These are phyloP conservation scores for Sycophaga agraensis DNA, from an alignment of 1,140 invertebrate genomes.

Conservation along the genomic window DNA sequence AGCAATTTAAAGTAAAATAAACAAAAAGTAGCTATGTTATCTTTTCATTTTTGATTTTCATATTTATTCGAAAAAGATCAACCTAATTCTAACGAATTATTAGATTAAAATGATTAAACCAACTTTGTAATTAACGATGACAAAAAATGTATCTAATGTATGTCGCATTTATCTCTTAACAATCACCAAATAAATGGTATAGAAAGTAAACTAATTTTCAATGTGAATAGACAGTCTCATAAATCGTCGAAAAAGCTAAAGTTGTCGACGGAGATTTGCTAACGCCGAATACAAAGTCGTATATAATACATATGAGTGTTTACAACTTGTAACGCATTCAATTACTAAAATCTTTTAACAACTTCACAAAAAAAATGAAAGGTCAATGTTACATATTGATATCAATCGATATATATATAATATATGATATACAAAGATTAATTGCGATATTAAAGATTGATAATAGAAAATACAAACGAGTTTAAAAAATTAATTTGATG, in stretches of 20 bases:
- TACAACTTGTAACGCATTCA: not conserved
- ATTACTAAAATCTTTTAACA: constrained; percentile 9
- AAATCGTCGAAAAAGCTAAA: not conserved
- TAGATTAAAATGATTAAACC: not conserved
- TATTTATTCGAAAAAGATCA: not conserved
- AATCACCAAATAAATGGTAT: not conserved
- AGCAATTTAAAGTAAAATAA: not conserved
- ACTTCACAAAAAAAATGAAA: constrained; percentile 17
- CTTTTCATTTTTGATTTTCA: constrained; percentile 6
- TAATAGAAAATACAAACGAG: not conserved
- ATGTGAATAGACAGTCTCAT: not conserved
- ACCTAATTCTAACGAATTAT: constrained; percentile 14
- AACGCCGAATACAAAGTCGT: not conserved
- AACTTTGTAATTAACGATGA: constrained; percentile 3
- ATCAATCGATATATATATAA: constrained; percentile 29
- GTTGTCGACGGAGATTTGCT: not conserved
- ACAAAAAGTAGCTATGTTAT: not conserved
- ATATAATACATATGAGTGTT: not conserved
- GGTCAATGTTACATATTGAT: constrained; percentile 26
- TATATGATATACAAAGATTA: constrained; percentile 22
- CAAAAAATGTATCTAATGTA: not conserved
- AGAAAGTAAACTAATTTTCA: constrained; percentile 3
- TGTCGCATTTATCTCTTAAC: constrained; percentile 15
- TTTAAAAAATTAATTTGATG: no score
- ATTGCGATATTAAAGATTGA: constrained; percentile 5